Base-by-base conservation (phyloP, 2,888 invertebrate species). In the Thymelicus sylvestris region DNA sequence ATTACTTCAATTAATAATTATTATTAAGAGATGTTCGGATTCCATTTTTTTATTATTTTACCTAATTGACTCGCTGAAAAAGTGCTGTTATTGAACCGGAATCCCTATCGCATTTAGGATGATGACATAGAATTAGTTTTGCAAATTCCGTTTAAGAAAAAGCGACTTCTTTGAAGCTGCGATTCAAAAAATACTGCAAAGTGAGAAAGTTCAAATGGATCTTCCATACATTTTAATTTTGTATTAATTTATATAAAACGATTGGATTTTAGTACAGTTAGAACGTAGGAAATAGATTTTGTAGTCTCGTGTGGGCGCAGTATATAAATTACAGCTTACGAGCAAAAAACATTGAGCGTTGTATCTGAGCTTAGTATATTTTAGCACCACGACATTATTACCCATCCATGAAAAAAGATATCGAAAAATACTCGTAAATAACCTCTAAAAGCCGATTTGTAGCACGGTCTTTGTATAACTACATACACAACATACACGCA, bases 371-470 rank as follows among this genome's bases (percentile, higher is more conserved):
- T 15, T 57, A 39, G 50, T 67, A 62, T 67, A 67, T 67, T 62
- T 44, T 4, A 52, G 44, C 19, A 64, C 47, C 38, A 63, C 63
- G 47, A 63, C 31, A 48, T 57, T 52, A 52, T 47, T 7, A 7
- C 15, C 12, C 50, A 8, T 15, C 19, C 19, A 19, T 52, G 50
- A 52, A 52, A 52, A 50, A 19, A 52, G 7, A 7, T 47, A 55
- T 57, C 13, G n/a, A 69, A 59, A 69, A 64, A 59, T 64, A 13
- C 38, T 64, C 64, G 38, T 69, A 69, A 69, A 69, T 64, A 39
- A 48, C 48, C 24, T 48, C 57, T 64, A 64, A 64, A 67, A 69
- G 48, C 64, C 59, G 62, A 64, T 69, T 69, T 64, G 69, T 69
- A 64, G 10, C 5, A 52, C 10, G 19, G 39, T 57, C 31, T 15